Evolutionary conservation across 2,797 vertebrate genomes (phyloP).

Genomic region (Sciurus vulgaris): DNA sequence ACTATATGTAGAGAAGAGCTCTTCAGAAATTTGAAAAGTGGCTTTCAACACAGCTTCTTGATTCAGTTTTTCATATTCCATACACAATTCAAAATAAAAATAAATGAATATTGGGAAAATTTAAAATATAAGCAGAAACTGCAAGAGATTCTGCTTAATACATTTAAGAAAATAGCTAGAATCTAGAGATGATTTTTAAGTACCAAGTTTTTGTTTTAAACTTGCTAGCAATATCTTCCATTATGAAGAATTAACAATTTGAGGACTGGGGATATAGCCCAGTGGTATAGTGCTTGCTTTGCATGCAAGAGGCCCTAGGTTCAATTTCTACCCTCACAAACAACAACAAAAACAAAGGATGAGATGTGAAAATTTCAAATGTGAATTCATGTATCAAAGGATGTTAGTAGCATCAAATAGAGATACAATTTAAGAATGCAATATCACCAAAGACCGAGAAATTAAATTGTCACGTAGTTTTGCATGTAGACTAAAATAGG

Average conservation of each 20-base stretch:
- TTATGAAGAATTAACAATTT: slow-evolving; percentile 7
- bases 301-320: neutral
- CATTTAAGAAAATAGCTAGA: neutral
- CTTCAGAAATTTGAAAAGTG: neutral
- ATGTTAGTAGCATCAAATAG: neutral
- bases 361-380: neutral
- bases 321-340: neutral
- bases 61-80: neutral
- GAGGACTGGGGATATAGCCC: neutral
- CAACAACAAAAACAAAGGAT: neutral
- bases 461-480: neutral
- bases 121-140: slow-evolving; percentile 7
- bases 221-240: neutral
- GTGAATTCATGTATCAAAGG: neutral
- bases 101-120: neutral
- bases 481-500: neutral
- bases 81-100: slow-evolving; percentile 15
- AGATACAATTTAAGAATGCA: neutral
- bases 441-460: neutral
- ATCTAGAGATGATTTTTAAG: neutral
- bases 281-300: neutral
- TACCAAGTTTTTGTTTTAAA: slow-evolving; percentile 38
- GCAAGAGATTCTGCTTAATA: neutral
- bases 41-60: neutral
- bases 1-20: neutral